phyloP scores from a whole-genome alignment of 2,888 invertebrate species.

The Nomada ferruginata region DNA sequence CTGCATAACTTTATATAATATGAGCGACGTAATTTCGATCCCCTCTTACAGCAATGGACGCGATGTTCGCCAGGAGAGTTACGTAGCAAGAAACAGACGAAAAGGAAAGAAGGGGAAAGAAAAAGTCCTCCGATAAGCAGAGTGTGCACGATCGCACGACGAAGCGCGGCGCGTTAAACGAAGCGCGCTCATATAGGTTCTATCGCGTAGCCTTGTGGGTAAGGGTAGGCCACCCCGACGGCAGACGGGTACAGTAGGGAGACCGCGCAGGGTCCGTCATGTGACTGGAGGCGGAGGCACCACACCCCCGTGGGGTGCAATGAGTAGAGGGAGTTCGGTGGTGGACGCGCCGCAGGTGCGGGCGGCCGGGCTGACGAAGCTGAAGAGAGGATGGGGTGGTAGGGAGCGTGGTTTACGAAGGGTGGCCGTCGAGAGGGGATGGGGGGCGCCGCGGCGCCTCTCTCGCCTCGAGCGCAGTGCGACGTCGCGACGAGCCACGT shows the following conservation, averaged over 20 bases:
- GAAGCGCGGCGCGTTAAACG: constrained; percentile 45
- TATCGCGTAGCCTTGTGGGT: constrained; percentile 30
- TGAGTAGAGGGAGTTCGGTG: constrained; percentile 54
- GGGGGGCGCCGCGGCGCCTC: constrained; percentile 79
- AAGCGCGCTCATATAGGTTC: constrained; percentile 48
- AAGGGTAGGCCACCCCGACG: constrained; percentile 61
- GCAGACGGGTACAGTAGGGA: constrained; percentile 59
- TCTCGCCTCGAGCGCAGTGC: constrained; percentile 84
- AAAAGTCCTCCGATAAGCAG: too few species aligned
- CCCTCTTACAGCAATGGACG: too few species aligned
- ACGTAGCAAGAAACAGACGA: not conserved
- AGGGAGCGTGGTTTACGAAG: constrained; percentile 58
- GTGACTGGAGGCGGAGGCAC: constrained; percentile 83
- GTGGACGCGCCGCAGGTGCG: constrained; percentile 66
- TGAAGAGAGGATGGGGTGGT: constrained; percentile 40
- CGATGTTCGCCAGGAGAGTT: not conserved
- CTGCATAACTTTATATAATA: too few species aligned
- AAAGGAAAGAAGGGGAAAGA: not conserved
- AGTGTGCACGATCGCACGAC: constrained; percentile 10
- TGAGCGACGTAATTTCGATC: too few species aligned
- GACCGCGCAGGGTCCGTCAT: constrained; percentile 73
- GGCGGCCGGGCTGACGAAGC: constrained; percentile 54
- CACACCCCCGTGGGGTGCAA: constrained; percentile 71
- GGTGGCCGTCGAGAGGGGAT: constrained; percentile 58
- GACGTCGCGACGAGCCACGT: constrained; percentile 84